Conservation (phyloP, 2,888 invertebrate species). For the Pantelozetes paolii region DNA sequence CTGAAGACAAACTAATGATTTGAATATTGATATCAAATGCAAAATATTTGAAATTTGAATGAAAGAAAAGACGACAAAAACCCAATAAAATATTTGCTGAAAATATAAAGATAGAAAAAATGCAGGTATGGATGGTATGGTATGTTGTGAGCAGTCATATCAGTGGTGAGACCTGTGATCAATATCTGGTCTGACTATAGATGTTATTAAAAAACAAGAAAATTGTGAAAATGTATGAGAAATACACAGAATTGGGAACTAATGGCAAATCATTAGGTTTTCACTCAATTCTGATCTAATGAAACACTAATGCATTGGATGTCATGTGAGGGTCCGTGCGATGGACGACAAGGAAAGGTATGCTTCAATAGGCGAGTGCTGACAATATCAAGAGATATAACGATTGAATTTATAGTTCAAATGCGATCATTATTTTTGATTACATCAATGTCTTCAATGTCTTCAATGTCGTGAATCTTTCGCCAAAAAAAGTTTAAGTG, state of each 20-base stretch:
- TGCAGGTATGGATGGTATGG: no score
- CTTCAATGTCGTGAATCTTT: background rate
- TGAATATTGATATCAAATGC: no score
- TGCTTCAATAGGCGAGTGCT: background rate
- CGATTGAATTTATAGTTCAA: background rate
- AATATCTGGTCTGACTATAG: background rate
- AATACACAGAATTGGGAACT: background rate
- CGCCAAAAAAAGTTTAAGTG: background rate
- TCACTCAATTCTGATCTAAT: background rate
- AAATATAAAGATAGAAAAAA: no score
- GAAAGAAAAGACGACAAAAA: no score
- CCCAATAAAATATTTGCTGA: no score
- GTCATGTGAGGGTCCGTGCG: background rate
- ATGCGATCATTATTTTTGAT: constrained; percentile 2
- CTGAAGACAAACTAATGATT: no score
- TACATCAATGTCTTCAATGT: background rate
- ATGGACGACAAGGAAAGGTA: background rate
- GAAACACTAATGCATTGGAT: background rate
- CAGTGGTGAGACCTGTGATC: background rate
- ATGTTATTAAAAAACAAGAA: background rate
- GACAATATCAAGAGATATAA: background rate
- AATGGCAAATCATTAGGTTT: background rate
- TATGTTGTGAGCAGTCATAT: no score
- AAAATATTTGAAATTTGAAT: no score
- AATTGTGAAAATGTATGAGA: no score